phyloP scores from a whole-genome alignment of 2,888 invertebrate species.

The Chrysopilus asiliformis region DNA sequence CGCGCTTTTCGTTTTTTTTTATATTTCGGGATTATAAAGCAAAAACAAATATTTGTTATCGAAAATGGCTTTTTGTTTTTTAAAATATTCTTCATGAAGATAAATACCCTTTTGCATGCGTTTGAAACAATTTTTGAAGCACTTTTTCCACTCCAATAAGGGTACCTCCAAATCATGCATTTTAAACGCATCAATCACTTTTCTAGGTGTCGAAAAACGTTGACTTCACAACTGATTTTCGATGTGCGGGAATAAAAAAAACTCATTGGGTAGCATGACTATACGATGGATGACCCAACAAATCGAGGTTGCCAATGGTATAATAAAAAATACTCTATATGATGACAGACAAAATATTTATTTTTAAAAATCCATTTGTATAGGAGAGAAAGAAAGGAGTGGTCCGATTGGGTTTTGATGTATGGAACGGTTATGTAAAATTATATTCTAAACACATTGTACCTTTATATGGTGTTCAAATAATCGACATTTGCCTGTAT shows the following conservation, averaged over 20 bases:
- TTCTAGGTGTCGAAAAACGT: slow-evolving; percentile 17
- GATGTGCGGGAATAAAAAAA: slow-evolving; percentile 16
- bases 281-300: slow-evolving; percentile 5
- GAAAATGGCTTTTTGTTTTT: slow-evolving; percentile 10
- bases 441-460: no score
- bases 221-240: slow-evolving; percentile 14
- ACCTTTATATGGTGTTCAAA: no score
- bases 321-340: no score
- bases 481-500: no score
- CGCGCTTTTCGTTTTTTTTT: slow-evolving; percentile 6
- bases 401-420: no score
- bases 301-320: not conserved
- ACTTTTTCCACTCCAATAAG: slow-evolving; percentile 15
- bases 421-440: no score
- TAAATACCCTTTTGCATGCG: slow-evolving; percentile 19
- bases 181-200: slow-evolving; percentile 18
- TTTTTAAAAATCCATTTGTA: no score
- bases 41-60: slow-evolving; percentile 7
- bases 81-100: slow-evolving; percentile 14
- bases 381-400: no score
- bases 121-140: slow-evolving; percentile 18
- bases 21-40: slow-evolving; percentile 7
- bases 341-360: no score
- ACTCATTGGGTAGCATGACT: slow-evolving; percentile 15
- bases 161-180: slow-evolving; percentile 17